Base-by-base conservation (phyloP, 2,888 invertebrate species). In the Volucella zonaria region DNA sequence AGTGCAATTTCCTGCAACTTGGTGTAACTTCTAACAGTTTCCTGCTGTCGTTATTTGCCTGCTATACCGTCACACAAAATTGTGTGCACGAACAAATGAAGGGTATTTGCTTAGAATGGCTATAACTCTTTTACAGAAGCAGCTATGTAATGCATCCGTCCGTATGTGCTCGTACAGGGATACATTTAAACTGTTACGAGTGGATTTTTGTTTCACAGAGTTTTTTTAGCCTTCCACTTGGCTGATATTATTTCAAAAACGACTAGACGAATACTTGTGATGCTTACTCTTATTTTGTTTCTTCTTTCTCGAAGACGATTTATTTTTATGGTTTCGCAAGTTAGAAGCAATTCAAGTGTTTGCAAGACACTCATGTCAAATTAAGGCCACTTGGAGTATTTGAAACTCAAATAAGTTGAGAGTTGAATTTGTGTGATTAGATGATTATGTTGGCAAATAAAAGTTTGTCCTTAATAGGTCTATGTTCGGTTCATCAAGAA, bases 321-420 rank as follows among this genome's bases (percentile, higher is more conserved):
- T 61, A 31, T 31, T 61, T 49, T 47, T 15, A 47, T 31, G 61
- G 54, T 42, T 62, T 75, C 62, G 9, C 12, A 73, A 54, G 42
- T 61, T 77, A 38, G 74, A 74, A 74, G 45, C 31, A 31, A 31
- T 61, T 66, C 61, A 67, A 66, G 77, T 78, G 62, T 82, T 73
- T 78, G 77, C 71, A 77, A 82, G 82, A 73, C 78, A 73, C 67
- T 82, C 78, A 73, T 82, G 78, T 49, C 61, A 82, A 82, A 82
- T 78, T 82, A 64, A 78, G 61, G 78, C 71, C 77, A 82, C 78
- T 78, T 62, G 78, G 71, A 73, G 77, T 78, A 82, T 77, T 14
- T 31, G 54, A 82, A 82, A 78, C 82, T 82, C 67, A 82, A 78
- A 82, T 62, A 62, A 78, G 73, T 73, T 62, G 62, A 31, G 31